Conservation (phyloP, 2,113 vertebrate species). For the Pithys albifrons region DNA sequence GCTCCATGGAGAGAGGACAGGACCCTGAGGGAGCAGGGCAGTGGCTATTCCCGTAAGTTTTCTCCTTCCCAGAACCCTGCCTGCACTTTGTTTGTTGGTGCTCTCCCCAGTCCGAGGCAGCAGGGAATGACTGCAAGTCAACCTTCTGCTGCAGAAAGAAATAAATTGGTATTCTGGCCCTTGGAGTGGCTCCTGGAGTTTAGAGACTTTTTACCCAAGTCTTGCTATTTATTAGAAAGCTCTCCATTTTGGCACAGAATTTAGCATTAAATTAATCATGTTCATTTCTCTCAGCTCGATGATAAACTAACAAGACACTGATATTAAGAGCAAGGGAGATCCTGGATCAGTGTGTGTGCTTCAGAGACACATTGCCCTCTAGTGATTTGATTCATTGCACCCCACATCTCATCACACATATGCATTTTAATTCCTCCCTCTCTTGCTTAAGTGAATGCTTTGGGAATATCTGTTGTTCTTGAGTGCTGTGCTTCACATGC, state of each 20-base stretch:
- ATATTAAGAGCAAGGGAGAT: not conserved
- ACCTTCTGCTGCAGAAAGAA: not conserved
- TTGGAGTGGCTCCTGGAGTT: not conserved
- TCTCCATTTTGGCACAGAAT: not conserved
- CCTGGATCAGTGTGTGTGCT: fast-evolving
- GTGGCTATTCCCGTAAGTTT: not conserved
- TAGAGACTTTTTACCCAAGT: not conserved
- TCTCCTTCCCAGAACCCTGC: not conserved
- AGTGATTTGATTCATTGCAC: not conserved
- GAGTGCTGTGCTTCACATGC: not conserved
- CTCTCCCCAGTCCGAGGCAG: not conserved
- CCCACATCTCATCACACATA: not conserved
- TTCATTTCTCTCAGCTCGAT: not conserved
- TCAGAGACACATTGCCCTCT: conserved; percentile 39
- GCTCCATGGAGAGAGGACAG: not conserved
- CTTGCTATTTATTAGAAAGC: conserved; percentile 26
- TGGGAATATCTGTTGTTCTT: not conserved
- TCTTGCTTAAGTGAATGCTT: not conserved
- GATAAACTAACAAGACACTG: not conserved
- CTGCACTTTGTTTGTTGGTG: not conserved
- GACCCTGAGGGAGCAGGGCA: not conserved
- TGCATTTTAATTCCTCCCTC: not conserved
- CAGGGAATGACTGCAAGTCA: not conserved
- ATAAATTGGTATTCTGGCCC: not conserved
- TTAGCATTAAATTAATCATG: not conserved